phyloP scores from a whole-genome alignment of 2,113 vertebrate genomes.

The Catharus fuscescens region DNA sequence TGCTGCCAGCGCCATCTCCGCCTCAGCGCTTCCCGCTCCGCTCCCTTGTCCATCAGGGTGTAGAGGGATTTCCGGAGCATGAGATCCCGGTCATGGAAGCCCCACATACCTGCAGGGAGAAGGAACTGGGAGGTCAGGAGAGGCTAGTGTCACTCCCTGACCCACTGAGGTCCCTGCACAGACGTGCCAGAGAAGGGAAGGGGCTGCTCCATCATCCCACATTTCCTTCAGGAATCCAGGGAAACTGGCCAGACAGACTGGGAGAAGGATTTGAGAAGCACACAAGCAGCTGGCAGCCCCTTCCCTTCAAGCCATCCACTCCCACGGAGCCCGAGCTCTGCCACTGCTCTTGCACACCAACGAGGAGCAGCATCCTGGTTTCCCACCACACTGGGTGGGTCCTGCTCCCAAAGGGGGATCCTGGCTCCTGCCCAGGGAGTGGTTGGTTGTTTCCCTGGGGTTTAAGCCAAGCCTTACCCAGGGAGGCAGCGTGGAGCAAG shows the following conservation, averaged over 20 bases:
- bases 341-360: fast-evolving
- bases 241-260: fast-evolving
- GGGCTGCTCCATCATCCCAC: not conserved
- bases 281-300: not conserved
- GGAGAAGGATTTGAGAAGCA: not conserved
- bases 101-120: slow-evolving; percentile 89
- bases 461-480: slow-evolving; percentile 76
- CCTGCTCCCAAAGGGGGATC: not conserved
- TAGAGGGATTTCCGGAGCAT: slow-evolving; percentile 92
- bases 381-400: fast-evolving
- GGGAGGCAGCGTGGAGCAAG: slow-evolving; percentile 92
- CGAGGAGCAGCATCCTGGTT: fast-evolving
- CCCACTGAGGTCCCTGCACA: not conserved
- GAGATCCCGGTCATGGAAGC: slow-evolving; percentile 93
- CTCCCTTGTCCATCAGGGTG: slow-evolving; percentile 89
- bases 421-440: not conserved
- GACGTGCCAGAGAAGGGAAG: fast-evolving
- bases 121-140: not conserved
- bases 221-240: not conserved
- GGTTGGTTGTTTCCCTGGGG: not conserved
- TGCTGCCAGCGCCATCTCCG: slow-evolving; percentile 97
- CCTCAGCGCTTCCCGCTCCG: slow-evolving; percentile 87
- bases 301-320: not conserved
- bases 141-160: fast-evolving
- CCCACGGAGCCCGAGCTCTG: fast-evolving